Conservation (phyloP, 2,113 vertebrate species). For the Ondatra zibethicus region DNA sequence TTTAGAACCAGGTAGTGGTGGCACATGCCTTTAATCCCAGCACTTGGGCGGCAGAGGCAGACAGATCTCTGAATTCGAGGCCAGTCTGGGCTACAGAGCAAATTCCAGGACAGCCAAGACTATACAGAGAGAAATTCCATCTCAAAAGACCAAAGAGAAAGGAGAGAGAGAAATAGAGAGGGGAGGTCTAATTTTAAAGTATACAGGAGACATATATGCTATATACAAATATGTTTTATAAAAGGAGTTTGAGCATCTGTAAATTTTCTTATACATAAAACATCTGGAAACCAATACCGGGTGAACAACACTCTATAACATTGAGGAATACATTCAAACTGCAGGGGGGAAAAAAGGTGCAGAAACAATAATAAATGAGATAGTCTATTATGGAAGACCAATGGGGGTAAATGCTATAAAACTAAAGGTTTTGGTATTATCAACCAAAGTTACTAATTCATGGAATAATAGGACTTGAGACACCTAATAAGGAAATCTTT, state of each 20-base stretch:
- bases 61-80: neutral
- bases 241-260: neutral
- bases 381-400: conserved; percentile 13
- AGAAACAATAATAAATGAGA: conserved; percentile 9
- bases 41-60: neutral
- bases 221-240: neutral
- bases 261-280: neutral
- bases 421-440: conserved; percentile 39
- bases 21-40: neutral
- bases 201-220: neutral
- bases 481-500: conserved; percentile 8
- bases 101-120: neutral
- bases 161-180: too few relatives aligned
- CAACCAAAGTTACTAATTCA: neutral
- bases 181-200: neutral
- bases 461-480: neutral
- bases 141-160: too few relatives aligned
- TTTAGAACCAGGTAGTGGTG: neutral
- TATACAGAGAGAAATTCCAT: neutral
- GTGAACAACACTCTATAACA: neutral
- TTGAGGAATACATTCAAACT: conserved; percentile 7
- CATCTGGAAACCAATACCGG: neutral
- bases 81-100: neutral
- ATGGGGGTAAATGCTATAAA: conserved; percentile 12
- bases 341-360: neutral